These are phyloP conservation scores for Mamestra configurata DNA, from an alignment of 1,140 invertebrate genomes.

Conservation along the genomic window DNA sequence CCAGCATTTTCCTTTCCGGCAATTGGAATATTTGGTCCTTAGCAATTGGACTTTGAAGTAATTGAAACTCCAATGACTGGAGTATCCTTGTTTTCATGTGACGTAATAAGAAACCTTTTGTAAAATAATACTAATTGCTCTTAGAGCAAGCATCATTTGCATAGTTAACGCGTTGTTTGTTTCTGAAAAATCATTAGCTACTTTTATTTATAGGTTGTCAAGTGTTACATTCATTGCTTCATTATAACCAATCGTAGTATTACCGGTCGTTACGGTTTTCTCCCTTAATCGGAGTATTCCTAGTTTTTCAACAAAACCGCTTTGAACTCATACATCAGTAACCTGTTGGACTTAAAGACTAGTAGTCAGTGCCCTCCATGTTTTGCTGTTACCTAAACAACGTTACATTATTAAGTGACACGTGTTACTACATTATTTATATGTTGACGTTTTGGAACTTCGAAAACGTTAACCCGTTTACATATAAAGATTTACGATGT, in stretches of 20 bases:
- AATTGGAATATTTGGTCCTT: not conserved
- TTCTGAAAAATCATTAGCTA: no score
- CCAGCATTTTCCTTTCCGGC: not conserved
- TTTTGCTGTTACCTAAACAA: conserved; percentile 8
- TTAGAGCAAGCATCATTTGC: not conserved
- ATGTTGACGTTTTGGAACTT: conserved; percentile 9
- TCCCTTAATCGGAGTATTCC: not conserved
- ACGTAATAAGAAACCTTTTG: not conserved
- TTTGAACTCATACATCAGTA: not conserved
- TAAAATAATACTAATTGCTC: not conserved
- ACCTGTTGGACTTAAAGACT: conserved; percentile 5
- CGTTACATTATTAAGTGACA: conserved; percentile 15
- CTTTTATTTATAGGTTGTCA: not conserved
- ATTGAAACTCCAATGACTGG: not conserved
- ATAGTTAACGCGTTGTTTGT: not conserved
- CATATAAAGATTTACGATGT: not conserved
- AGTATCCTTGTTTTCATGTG: not conserved
- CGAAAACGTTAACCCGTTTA: conserved; percentile 7
- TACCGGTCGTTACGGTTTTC: not conserved
- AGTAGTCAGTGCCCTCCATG: not conserved
- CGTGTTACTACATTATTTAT: conserved; percentile 8
- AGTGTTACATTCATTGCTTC: conserved; percentile 13
- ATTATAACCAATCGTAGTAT: not conserved
- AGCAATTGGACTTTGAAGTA: not conserved
- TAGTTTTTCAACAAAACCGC: not conserved